Evolutionary conservation across 2,113 vertebrate genomes (phyloP), one percentile per base, ranked within the genome.

Genomic region (Lanius collurio): DNA sequence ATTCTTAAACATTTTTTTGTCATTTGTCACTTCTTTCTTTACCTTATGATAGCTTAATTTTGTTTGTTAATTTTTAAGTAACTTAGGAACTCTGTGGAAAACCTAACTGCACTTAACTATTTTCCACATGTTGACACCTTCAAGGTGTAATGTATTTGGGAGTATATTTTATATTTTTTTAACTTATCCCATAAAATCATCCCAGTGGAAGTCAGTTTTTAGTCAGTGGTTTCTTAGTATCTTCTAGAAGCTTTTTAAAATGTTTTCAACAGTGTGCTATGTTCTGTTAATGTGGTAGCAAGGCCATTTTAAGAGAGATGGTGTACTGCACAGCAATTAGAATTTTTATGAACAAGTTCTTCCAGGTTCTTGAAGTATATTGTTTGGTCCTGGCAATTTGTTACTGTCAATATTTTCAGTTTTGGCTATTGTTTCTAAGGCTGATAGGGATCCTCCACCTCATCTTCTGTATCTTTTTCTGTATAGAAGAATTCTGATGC

Each of bases 261-360:
- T 44, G 30, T 9, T 87, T 37, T 23, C 35, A 49, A 15, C 10
- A 11, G 6, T 4, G 1, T 1, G 1, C n/a, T 93, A 13, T 0
- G 42, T 75, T 64, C 76, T 52, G 16, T 56, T 83, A 35, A 12
- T 55, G 31, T 41, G n/a, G 20, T 71, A 50, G 44, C 33, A 20
- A 71, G 52, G 37, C 52, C 26, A n/a, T 81, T 80, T 91, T 65
- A 70, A 28, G 70, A 82, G n/a, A 78, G 21, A 12, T 6, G 42
- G 11, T 64, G 6, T 50, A 23, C 35, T 30, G 31, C 13, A 59
- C n/a, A 64, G 33, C 56, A 47, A 49, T 74, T 60, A 70, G 11
- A 42, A 49, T 31, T 65, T 81, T 65, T 42, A 46, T n/a, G 22
- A 41, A 23, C 42, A 65, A 65, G 35, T 77, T 77, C 17, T 89